phyloP scores from a whole-genome alignment of 2,888 invertebrate genomes.

The Cotesia congregata region DNA sequence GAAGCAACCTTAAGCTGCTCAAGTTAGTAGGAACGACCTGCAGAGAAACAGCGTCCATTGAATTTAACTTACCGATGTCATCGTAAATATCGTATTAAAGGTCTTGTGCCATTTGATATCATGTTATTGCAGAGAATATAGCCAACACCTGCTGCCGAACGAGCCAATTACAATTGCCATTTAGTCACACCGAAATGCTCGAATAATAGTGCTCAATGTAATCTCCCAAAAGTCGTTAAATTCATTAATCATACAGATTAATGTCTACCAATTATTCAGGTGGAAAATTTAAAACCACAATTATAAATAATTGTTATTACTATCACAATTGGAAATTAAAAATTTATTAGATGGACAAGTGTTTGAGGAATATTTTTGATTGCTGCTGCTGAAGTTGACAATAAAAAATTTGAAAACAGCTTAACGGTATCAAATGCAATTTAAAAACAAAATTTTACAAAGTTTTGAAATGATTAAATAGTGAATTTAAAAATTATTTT shows the following conservation, averaged over 20 bases:
- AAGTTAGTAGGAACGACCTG: constrained; percentile 18
- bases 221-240: constrained; percentile 1
- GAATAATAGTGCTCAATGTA: constrained; percentile 12
- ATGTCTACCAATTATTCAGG: neutral
- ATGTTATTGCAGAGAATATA: constrained; percentile 62
- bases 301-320: neutral
- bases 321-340: neutral
- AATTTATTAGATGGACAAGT: neutral
- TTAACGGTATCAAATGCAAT: too few species aligned
- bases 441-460: too few species aligned
- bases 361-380: too few species aligned
- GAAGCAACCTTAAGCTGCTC: constrained; percentile 32
- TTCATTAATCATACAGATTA: neutral
- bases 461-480: too few species aligned
- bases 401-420: too few species aligned
- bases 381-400: too few species aligned
- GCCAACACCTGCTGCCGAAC: constrained; percentile 54
- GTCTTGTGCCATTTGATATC: constrained; percentile 62
- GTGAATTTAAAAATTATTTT: too few species aligned
- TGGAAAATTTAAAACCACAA: constrained; percentile 13
- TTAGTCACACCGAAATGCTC: constrained; percentile 15
- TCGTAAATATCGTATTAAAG: constrained; percentile 67
- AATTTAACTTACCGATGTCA: constrained; percentile 41
- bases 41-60: constrained; percentile 29
- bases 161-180: constrained; percentile 25